These are phyloP conservation scores for Phocoena phocoena DNA, from an alignment of 2,113 vertebrate species.

Conservation along the genomic window DNA sequence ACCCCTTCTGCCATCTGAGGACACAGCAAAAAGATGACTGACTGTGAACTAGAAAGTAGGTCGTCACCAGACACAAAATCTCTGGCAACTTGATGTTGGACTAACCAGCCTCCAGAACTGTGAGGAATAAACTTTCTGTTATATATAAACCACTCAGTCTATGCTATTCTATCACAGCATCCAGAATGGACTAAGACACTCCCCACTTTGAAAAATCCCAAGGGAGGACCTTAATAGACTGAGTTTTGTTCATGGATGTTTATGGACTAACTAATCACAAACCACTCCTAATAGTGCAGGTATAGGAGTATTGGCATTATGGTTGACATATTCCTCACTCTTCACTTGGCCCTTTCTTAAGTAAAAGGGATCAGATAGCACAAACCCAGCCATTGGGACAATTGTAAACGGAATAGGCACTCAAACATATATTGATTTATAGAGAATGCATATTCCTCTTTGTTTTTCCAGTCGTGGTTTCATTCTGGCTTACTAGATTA, in stretches of 20 bases:
- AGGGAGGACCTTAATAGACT: not conserved
- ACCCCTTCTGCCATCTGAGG: not conserved
- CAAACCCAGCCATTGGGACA: too few species aligned
- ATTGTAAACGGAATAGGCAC: not conserved
- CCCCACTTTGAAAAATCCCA: not conserved
- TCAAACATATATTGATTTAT: not conserved
- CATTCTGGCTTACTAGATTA: not conserved
- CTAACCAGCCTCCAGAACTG: not conserved
- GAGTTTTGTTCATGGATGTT: not conserved
- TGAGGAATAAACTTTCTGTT: not conserved
- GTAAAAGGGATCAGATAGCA: not conserved
- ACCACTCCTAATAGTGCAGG: not conserved
- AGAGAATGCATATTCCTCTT: not conserved
- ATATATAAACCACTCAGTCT: not conserved
- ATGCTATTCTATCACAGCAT: not conserved
- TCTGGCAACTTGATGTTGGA: not conserved
- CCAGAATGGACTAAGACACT: not conserved
- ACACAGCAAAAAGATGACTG: not conserved
- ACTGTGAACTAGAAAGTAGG: not conserved
- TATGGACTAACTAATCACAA: not conserved
- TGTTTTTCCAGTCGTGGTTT: not conserved
- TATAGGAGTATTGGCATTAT: not conserved
- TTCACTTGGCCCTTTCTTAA: not conserved
- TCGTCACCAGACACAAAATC: not conserved
- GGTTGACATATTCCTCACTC: not conserved